Conservation (phyloP, 2,797 vertebrate species). For the Xenops minutus region DNA sequence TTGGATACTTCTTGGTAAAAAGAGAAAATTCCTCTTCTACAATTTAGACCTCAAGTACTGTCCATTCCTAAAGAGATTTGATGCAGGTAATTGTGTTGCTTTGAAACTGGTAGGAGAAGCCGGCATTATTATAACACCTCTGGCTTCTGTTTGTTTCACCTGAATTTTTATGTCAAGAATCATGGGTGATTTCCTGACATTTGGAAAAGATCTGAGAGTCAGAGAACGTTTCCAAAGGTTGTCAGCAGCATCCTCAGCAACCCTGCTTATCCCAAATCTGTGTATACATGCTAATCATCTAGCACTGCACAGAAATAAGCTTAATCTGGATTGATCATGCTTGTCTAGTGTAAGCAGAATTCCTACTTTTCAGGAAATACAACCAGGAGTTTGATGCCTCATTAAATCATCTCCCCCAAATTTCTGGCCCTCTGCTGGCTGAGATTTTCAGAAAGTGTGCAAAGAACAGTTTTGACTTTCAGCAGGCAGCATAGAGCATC, state of each 20-base stretch:
- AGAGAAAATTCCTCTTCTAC: background rate
- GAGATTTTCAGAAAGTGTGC: constrained; percentile 5
- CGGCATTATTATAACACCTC: background rate
- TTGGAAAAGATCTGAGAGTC: background rate
- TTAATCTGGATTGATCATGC: background rate
- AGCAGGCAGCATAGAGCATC: constrained; percentile 8
- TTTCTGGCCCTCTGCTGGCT: constrained; percentile 46
- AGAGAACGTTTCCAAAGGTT: background rate
- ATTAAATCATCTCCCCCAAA: background rate
- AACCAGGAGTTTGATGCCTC: background rate
- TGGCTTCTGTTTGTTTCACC: background rate
- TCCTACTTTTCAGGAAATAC: background rate
- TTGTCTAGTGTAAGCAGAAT: background rate
- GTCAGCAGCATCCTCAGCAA: background rate
- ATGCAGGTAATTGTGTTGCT: background rate
- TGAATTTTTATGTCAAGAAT: background rate
- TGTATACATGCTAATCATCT: background rate
- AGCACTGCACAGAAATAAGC: background rate
- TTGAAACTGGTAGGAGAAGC: constrained; percentile 29
- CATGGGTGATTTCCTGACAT: background rate
- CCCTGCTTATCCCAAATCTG: background rate
- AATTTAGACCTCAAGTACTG: background rate
- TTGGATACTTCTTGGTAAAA: background rate
- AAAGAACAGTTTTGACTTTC: constrained; percentile 23
- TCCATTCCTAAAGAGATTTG: background rate